Evolutionary conservation across 2,797 vertebrate species (phyloP), one percentile per base, ranked within the genome.

Genomic region (Staurois parvus): DNA sequence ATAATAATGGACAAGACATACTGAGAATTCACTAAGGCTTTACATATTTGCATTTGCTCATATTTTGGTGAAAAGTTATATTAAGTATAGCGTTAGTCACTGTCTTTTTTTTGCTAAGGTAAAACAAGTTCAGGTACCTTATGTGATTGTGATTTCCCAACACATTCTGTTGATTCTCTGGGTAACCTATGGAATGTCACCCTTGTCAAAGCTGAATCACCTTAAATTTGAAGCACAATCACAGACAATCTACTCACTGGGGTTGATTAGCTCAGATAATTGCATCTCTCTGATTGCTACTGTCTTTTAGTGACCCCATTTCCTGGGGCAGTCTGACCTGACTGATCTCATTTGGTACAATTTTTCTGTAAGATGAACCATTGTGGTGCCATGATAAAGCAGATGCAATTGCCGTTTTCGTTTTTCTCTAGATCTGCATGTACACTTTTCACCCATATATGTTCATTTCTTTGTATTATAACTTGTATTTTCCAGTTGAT

Each of bases 261-360:
- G 76, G 24, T 66, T 75, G 70, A 42, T 85, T 85, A 85, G 62
- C 42, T 11, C 34, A 81, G 78, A 81, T 81, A 81, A 66, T 69
- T 69, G 62, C 75, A 42, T 68, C 72, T 59, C 64, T 85, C 64
- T 80, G 84, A 85, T 80, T 66, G 45, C 76, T 40, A 34, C 77
- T 85, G 42, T 76, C 64, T 76, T 34, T 70, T 76, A 56, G 11
- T 81, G 84, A 85, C 78, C 84, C 78, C 73, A 85, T 85, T 85
- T 67, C 77, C 77, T 85, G 48, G 77, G 78, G 74, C 72, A 29
- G 42, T 6, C n/a, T 72, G 76, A 76, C 84, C 84, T 85, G 84
- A 42, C 84, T 68, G 72, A 81, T 81, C 72, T 85, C 84, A 85
- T 85, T 76, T 81, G 42, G 70, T 76, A 62, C 32, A 73, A 56